These are phyloP conservation scores for Seriola aureovittata DNA, from an alignment of 2,113 vertebrate genomes.

Conservation along the genomic window DNA sequence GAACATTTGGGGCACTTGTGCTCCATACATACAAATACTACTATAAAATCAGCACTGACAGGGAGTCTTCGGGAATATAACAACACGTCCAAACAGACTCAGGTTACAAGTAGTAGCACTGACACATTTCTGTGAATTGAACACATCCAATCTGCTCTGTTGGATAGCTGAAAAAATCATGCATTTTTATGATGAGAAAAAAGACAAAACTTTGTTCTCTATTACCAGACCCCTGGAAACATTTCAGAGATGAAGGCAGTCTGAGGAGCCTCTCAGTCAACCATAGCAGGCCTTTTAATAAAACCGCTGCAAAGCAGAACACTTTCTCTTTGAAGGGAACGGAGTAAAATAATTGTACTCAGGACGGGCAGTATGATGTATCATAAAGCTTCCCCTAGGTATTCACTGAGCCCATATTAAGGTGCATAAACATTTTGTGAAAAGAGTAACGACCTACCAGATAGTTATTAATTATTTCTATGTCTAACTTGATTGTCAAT, in stretches of 20 bases:
- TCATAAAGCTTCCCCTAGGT: slow-evolving; percentile 15
- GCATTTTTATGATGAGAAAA: slow-evolving; percentile 20
- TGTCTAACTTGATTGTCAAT: too few relatives aligned
- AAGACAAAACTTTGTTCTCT: slow-evolving; percentile 5
- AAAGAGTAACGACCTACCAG: neutral
- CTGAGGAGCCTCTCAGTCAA: slow-evolving; percentile 20
- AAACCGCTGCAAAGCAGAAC: slow-evolving; percentile 22
- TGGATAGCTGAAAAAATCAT: slow-evolving; percentile 4
- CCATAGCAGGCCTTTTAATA: slow-evolving; percentile 19
- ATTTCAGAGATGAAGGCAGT: slow-evolving; percentile 20
- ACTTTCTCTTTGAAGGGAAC: slow-evolving; percentile 17
- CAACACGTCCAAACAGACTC: neutral
- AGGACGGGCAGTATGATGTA: neutral
- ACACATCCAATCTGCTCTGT: slow-evolving; percentile 5
- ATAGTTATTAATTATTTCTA: neutral
- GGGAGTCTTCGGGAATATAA: slow-evolving; percentile 1
- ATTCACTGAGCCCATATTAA: neutral
- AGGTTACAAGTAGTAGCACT: neutral
- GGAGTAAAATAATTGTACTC: slow-evolving; percentile 26
- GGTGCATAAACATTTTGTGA: slow-evolving; percentile 17
- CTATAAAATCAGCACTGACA: slow-evolving; percentile 20
- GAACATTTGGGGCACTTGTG: slow-evolving; percentile 29
- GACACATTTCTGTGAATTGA: slow-evolving; percentile 4
- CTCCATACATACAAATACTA: slow-evolving; percentile 17
- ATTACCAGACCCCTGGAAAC: slow-evolving; percentile 18